Evolutionary conservation across 2,113 vertebrate genomes (phyloP).

Genomic region (Condylura cristata): DNA sequence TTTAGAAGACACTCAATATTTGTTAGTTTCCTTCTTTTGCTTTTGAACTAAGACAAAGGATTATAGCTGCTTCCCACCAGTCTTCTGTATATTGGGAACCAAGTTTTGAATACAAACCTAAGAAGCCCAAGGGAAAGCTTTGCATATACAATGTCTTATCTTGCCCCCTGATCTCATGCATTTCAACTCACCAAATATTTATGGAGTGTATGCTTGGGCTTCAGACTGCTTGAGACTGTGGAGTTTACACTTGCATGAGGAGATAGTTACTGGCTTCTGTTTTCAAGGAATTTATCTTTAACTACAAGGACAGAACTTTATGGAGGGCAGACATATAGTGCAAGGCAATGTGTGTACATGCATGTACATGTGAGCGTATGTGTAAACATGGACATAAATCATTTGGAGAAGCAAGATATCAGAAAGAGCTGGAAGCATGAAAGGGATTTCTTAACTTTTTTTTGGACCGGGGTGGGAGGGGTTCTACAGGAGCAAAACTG

Average conservation of each 20-base stretch:
- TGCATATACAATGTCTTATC: slow-evolving; percentile 7
- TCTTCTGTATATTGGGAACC: slow-evolving; percentile 43
- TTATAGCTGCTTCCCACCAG: not conserved
- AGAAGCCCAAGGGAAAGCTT: slow-evolving; percentile 29
- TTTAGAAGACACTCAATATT: not conserved
- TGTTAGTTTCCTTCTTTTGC: slow-evolving; percentile 2
- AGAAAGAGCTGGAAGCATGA: not conserved
- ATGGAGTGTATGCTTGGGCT: slow-evolving; percentile 36
- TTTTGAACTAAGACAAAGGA: slow-evolving; percentile 38
- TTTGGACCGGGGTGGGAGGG: not conserved
- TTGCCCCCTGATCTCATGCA: slow-evolving; percentile 47
- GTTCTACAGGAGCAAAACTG: not conserved
- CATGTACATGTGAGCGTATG: too few relatives aligned
- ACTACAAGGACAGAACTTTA: not conserved
- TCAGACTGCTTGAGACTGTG: not conserved
- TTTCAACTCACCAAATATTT: slow-evolving; percentile 59
- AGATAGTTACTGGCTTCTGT: slow-evolving; percentile 1
- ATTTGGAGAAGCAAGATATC: not conserved
- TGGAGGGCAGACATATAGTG: not conserved
- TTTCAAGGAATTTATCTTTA: slow-evolving; percentile 6
- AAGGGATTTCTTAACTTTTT: not conserved
- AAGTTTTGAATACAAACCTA: slow-evolving; percentile 16
- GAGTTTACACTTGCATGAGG: slow-evolving; percentile 35
- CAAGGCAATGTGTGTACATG: not conserved
- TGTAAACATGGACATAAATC: not conserved